A percentile compares a stretch with the other conserved stretches of the same genome.
Conservation (phyloP, 2,888 invertebrate species). For the Conus canariensis region DNA sequence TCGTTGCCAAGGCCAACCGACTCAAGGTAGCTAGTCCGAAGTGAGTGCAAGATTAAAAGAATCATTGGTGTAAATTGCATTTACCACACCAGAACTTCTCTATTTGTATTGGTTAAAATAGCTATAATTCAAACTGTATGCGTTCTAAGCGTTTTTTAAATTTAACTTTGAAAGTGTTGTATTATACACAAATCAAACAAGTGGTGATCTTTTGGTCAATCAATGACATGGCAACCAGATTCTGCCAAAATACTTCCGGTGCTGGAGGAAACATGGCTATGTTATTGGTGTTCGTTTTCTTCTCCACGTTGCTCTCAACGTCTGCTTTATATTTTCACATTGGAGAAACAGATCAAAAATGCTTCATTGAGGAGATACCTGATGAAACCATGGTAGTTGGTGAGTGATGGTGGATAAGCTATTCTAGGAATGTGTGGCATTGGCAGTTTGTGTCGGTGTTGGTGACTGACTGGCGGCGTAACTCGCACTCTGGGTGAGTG, state of each 20-base stretch:
- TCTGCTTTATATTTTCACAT: slow-evolving; percentile 94
- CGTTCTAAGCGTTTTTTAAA: too few relatives aligned
- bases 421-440: too few relatives aligned
- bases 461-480: too few relatives aligned
- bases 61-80: neutral
- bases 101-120: too few relatives aligned
- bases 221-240: slow-evolving; percentile 37
- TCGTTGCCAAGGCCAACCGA: slow-evolving; percentile 41
- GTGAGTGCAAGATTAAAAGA: neutral
- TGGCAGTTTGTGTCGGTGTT: too few relatives aligned
- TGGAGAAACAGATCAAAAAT: slow-evolving; percentile 98
- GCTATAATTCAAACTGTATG: too few relatives aligned
- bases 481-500: too few relatives aligned
- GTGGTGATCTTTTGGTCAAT: slow-evolving; percentile 1
- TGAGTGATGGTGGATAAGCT: slow-evolving; percentile 78
- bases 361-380: slow-evolving; percentile 99
- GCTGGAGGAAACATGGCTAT: slow-evolving; percentile 52
- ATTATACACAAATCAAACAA: too few relatives aligned
- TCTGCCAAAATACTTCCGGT: slow-evolving; percentile 30
- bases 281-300: slow-evolving; percentile 24
- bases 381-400: slow-evolving; percentile 99
- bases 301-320: slow-evolving; percentile 40
- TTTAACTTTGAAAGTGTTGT: too few relatives aligned
- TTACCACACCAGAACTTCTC: too few relatives aligned
- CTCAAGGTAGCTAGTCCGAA: neutral